Base-by-base conservation (phyloP, 2,888 invertebrate genomes). In the Cremastobaeus sp. region DNA sequence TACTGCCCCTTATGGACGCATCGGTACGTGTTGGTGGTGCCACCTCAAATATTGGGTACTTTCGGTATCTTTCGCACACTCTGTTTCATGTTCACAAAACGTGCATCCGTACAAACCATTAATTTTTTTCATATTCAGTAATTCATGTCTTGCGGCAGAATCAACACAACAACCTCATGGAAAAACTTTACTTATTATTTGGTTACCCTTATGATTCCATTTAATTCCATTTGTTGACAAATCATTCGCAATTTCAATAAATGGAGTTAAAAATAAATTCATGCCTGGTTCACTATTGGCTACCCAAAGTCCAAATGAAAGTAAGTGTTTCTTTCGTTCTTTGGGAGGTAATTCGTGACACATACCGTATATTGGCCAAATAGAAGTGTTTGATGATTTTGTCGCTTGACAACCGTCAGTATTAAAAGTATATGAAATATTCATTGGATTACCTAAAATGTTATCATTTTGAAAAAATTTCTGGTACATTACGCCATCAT, bases 361-460 rank as follows among this genome's bases (percentile, higher is more conserved):
- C 25, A 45, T 62, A 8, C 62, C 52, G 28, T 59, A 76, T 8
- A 74, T 65, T 8, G 76, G 70, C 74, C 71, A 76, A 41, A 74
- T 37, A 48, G 21, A 28, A n/a, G 48, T 14, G 5, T 14, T 9
- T 20, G 65, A 45, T 6, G 75, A 71, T 37, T 71, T 50, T 11
- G 52, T 25, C 8, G 52, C 60, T 39, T 71, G 66, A 30, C 71
- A 75, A 1, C 64, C 75, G 62, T 75, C 70, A 2, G 71, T 75
- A 45, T 66, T 75, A 37, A 75, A 71, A 4, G 48, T 71, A 25
- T 71, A 75, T 5, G 66, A 57, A 8, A 71, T 55, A 17, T 71
- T 50, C n/a, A 25, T 25, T 2, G 70, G 48, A 20, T 11, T 12
- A 18, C 32, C 28, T 3, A 62, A 17, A 8, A 30, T 6, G 4